Conservation (phyloP, 2,113 vertebrate species). For the Marmota monax region DNA sequence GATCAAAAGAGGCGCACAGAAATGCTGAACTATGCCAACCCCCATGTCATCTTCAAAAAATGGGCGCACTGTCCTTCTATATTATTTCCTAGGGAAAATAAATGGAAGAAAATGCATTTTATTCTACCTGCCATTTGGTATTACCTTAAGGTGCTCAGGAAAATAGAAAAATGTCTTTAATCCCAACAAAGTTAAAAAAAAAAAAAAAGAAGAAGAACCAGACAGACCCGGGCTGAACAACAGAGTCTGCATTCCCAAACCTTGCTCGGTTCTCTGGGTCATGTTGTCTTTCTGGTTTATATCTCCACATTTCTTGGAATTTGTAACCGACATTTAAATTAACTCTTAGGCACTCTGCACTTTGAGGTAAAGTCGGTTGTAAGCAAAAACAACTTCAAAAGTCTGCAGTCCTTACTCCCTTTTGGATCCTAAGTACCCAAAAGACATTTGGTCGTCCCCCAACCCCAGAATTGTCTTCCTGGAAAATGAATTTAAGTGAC, state of each 20-base stretch:
- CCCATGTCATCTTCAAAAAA: background rate
- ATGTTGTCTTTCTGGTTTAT: constrained; percentile 74
- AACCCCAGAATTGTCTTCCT: constrained; percentile 77
- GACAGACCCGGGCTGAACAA: background rate
- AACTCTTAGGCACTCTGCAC: constrained; percentile 66
- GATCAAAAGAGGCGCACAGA: background rate
- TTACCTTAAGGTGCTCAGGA: background rate
- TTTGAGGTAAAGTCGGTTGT: constrained; percentile 70
- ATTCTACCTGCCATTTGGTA: background rate
- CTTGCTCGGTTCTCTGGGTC: constrained; percentile 18
- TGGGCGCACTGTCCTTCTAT: background rate
- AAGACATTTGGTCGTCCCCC: constrained; percentile 71
- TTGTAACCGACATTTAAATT: constrained; percentile 71
- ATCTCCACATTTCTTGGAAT: constrained; percentile 78
- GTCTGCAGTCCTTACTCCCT: constrained; percentile 68
- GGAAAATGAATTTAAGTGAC: constrained; percentile 76
- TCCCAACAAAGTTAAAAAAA: constrained; percentile 4
- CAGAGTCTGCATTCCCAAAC: constrained; percentile 57
- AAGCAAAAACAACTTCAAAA: constrained; percentile 78
- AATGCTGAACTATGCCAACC: background rate
- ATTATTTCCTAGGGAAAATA: background rate
- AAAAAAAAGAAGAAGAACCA: background rate
- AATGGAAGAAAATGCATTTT: background rate
- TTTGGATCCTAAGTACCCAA: constrained; percentile 71
- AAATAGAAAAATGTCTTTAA: constrained; percentile 59